phyloP scores from a whole-genome alignment of 2,797 vertebrate genomes.

The Cyclura pinguis region DNA sequence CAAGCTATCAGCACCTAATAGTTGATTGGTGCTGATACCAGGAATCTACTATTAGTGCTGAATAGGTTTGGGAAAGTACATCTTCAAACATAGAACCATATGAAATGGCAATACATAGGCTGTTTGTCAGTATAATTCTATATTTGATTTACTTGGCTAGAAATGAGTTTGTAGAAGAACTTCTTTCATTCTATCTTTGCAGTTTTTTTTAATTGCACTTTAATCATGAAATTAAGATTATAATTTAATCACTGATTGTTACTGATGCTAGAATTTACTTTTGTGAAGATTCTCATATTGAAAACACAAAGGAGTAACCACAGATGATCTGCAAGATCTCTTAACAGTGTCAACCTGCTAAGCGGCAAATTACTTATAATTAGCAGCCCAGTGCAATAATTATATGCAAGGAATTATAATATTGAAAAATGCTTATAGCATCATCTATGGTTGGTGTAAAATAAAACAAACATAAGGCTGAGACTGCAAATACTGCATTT shows the following conservation, averaged over 20 bases:
- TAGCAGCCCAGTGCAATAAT: neutral
- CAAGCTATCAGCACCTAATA: neutral
- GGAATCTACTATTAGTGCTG: neutral
- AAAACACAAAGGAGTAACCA: conserved; percentile 36
- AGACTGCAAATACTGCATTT: neutral
- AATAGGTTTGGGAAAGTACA: neutral
- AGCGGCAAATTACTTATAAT: conserved; percentile 37
- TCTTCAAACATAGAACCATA: neutral
- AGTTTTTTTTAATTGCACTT: conserved; percentile 8
- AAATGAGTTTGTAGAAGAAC: neutral
- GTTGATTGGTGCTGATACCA: neutral
- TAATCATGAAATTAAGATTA: conserved; percentile 20
- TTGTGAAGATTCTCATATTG: conserved; percentile 24
- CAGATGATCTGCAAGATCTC: conserved; percentile 13
- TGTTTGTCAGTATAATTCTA: neutral
- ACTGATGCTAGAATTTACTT: conserved; percentile 14
- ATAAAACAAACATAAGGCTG: neutral
- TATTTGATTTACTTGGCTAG: neutral
- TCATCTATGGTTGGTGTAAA: neutral
- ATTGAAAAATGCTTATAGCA: neutral
- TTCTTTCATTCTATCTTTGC: neutral
- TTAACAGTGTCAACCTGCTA: conserved; percentile 38
- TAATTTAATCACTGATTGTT: conserved; percentile 19
- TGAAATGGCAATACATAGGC: neutral
- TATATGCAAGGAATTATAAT: conserved; percentile 32